Conservation (phyloP, 2,797 vertebrate genomes). For the Emys orbicularis region DNA sequence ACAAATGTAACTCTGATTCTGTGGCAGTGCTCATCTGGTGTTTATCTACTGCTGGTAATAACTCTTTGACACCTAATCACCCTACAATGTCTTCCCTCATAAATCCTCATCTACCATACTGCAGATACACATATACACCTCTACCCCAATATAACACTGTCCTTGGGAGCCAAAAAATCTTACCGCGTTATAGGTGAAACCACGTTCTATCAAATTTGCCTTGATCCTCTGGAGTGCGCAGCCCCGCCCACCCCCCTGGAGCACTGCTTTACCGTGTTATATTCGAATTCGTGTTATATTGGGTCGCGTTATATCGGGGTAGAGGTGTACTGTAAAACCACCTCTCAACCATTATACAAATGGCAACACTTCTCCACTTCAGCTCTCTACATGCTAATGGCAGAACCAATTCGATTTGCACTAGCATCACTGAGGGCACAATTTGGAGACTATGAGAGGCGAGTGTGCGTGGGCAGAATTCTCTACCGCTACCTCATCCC, state of each 20-base stretch:
- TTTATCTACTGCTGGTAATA: not conserved
- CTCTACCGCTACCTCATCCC: not conserved
- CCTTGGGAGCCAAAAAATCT: too few relatives aligned
- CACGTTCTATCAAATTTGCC: too few relatives aligned
- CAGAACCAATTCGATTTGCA: not conserved
- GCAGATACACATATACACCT: not conserved
- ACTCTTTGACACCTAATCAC: not conserved
- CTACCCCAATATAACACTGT: too few relatives aligned
- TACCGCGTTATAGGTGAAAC: too few relatives aligned
- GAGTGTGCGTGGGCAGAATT: not conserved
- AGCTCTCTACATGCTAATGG: not conserved
- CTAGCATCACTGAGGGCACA: not conserved
- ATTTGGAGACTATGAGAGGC: not conserved
- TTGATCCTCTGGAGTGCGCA: too few relatives aligned
- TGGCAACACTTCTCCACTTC: not conserved
- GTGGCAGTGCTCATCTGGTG: not conserved
- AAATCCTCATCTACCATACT: not conserved
- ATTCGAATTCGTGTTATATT: too few relatives aligned
- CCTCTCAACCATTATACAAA: not conserved
- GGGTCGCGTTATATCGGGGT: too few relatives aligned
- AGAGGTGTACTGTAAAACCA: not conserved
- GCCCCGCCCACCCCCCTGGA: too few relatives aligned
- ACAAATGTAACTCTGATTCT: not conserved
- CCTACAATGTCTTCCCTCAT: rapidly evolving
- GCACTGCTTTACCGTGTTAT: too few relatives aligned